Base-by-base conservation (phyloP, 2,888 invertebrate genomes). In the Melieria picta region DNA sequence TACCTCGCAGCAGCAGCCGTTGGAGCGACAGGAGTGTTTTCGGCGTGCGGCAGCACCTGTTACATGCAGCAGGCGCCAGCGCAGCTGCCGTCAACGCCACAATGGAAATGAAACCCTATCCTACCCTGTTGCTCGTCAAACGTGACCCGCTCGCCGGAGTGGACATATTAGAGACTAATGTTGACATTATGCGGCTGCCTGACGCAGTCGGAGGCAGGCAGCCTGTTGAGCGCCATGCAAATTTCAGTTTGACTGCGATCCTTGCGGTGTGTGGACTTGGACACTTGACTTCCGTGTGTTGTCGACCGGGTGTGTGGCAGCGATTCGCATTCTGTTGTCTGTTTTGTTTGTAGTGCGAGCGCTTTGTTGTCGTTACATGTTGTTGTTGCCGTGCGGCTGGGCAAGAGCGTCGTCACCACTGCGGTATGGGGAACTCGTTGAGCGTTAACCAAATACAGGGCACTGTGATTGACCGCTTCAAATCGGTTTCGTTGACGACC, bases 391-490 rank as follows among this genome's bases (percentile, higher is more conserved):
- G 52, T 11, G n/a, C 10, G 63, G 10, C n/a, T 11, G 45, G 63
- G 13, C 11, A 47, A 5, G 46, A 7, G 11, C 13, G 13, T 10
- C 65, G 5, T 69, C 52, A 10, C n/a, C 10, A 58, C 7, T 55
- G 52, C 13, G 56, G 30, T 64, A 81, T 83, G 83, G 83, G 83
- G 71, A 83, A 83, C 76, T 81, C 82, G 69, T 77, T 83, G 76
- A 83, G 80, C 70, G 79, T 83, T 60, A 83, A 76, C 73, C 79
- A 81, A 76, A 76, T 84, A 65, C 83, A 83, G 76, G 83, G 80
- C 70, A 82, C 84, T 69, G 80, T 84, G 74, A 80, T 84, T 72
- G 83, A 84, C 77, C 83, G 83, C 61, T 83, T 84, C 65, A 82
- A 80, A 67, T 82, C 83, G 45, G 81, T 84, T 57, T 80, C 84